These are phyloP conservation scores for Malurus splendens DNA, from an alignment of 2,797 vertebrate genomes.

Conservation along the genomic window DNA sequence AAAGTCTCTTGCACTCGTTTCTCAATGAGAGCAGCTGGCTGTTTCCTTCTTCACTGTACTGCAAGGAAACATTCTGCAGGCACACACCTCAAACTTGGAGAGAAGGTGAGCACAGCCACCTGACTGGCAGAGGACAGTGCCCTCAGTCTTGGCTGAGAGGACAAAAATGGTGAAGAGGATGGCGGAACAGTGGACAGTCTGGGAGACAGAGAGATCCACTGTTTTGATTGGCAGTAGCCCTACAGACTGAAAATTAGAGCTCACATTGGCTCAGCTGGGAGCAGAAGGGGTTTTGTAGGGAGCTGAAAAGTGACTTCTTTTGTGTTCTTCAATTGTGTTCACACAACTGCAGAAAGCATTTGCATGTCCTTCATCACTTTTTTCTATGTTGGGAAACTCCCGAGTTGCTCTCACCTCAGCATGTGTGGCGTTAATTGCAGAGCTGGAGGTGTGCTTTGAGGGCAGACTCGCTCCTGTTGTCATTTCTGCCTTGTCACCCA, in stretches of 20 bases:
- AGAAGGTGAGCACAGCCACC: neutral
- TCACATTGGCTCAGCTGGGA: fast-evolving
- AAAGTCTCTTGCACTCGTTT: fast-evolving
- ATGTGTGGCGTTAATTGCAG: fast-evolving
- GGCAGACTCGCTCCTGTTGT: neutral
- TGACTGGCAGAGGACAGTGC: neutral
- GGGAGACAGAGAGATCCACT: neutral
- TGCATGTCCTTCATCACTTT: neutral
- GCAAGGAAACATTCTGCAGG: neutral
- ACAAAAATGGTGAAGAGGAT: neutral
- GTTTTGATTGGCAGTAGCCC: neutral
- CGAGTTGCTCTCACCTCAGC: neutral
- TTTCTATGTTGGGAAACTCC: fast-evolving
- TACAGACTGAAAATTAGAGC: neutral
- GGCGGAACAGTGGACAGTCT: neutral
- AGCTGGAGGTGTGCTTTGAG: neutral
- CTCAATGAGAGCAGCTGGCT: neutral
- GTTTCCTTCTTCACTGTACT: neutral
- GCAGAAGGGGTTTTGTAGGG: neutral
- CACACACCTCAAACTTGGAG: fast-evolving
- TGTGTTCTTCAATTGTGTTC: fast-evolving
- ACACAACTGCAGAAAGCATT: neutral
- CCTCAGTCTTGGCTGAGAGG: neutral
- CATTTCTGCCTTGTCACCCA: neutral
- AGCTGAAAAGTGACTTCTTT: neutral